Evolutionary conservation across 1,140 invertebrate genomes (phyloP).

Genomic region (Calephelis nemesis): DNA sequence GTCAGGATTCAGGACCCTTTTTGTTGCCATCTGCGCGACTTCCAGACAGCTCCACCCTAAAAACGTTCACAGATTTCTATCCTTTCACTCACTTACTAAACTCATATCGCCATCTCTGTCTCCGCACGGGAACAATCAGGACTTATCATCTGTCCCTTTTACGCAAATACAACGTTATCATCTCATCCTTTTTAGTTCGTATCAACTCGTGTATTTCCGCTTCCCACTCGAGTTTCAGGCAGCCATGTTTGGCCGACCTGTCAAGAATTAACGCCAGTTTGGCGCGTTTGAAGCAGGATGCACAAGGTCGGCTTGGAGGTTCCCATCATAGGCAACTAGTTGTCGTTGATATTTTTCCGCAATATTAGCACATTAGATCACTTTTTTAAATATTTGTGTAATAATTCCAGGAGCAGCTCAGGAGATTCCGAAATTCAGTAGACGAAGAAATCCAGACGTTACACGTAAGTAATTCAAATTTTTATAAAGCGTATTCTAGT

Average conservation of each 20-base stretch:
- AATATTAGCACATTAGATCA: not conserved
- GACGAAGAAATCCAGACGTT: too few relatives aligned
- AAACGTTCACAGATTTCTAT: slow-evolving; percentile 70
- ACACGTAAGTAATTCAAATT: too few relatives aligned
- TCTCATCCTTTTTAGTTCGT: slow-evolving; percentile 71
- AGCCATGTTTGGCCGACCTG: slow-evolving; percentile 75
- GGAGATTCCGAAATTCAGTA: too few relatives aligned
- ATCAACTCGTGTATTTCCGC: slow-evolving; percentile 75
- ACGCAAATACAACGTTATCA: slow-evolving; percentile 55
- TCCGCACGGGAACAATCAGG: slow-evolving; percentile 62
- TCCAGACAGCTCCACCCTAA: slow-evolving; percentile 78
- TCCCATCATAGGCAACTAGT: slow-evolving; percentile 50
- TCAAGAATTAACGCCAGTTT: slow-evolving; percentile 73
- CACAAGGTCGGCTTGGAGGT: slow-evolving; percentile 71
- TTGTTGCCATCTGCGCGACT: slow-evolving; percentile 74
- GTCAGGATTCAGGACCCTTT: slow-evolving; percentile 74
- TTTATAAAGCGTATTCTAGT: slow-evolving; percentile 19
- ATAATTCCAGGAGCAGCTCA: too few relatives aligned
- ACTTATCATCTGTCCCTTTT: slow-evolving; percentile 68
- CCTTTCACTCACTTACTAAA: slow-evolving; percentile 61
- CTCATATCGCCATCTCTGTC: slow-evolving; percentile 62
- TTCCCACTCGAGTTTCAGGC: slow-evolving; percentile 67
- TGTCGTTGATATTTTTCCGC: slow-evolving; percentile 20
- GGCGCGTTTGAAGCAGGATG: slow-evolving; percentile 68
- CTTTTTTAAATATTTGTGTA: not conserved